Evolutionary conservation across 92 coral and sea anemone species (phyloP), one percentile per base, ranked within the genome.

Genomic region (Zoanthus gigantus): DNA sequence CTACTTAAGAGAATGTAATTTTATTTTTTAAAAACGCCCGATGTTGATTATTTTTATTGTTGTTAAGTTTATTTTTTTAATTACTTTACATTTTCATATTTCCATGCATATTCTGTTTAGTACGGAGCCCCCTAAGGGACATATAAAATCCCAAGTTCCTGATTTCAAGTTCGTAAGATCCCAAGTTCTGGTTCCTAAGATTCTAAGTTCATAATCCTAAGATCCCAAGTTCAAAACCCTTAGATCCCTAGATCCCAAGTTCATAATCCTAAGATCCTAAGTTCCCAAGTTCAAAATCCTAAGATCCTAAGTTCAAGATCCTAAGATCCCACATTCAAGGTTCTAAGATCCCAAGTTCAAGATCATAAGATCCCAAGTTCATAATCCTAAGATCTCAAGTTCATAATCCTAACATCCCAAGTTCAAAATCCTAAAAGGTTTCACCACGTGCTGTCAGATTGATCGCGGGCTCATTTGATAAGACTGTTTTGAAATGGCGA

Each of bases 401-500:
- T 54, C 60, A 54, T 9, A 54, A 54, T 7, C 60, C 60, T 54
- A 54, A 54, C 60, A 54, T 54, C 60, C 60, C 60, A 54, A 54
- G 60, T 54, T 54, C 60, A 54, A 54, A 54, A 54, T 54, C 60
- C 60, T 54, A 54, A 54, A 54, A 54, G 60, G 60, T 54, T 54
- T 54, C 16, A 54, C 60, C 60, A 54, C 60, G 60, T 54, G 60
- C 60, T 54, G 60, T 54, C 60, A 54, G 60, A 54, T 54, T 54
- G 60, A 54, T 54, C 60, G 60, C 60, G 60, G 60, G 60, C 60
- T 54, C 60, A 54, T 54, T 54, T 54, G 60, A 54, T 54, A 54
- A 12, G 72, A 66, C 72, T 66, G 72, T 66, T 66, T 66, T 66
- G 72, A 66, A 66, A 66, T 66, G 72, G 72, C 72, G 72, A 66